phyloP scores from a whole-genome alignment of 2,113 vertebrate species.

The Burhinus oedicnemus region DNA sequence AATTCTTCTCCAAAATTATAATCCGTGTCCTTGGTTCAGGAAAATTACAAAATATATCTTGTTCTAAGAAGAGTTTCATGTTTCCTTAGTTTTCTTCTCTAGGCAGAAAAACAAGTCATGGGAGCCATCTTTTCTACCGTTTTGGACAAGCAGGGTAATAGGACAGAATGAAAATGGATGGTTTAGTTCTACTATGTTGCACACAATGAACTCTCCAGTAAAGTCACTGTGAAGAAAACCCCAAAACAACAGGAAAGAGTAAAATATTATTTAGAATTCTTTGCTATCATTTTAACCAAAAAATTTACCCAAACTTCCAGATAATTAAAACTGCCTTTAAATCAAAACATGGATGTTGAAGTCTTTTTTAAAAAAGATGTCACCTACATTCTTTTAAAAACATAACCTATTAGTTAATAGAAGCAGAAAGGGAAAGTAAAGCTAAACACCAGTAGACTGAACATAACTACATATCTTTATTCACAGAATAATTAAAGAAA shows the following conservation, averaged over 20 bases:
- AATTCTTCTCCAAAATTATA: neutral
- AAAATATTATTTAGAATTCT: neutral
- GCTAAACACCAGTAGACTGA: neutral
- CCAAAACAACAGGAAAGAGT: neutral
- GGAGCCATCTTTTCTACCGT: neutral
- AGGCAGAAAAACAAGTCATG: neutral
- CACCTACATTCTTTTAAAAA: neutral
- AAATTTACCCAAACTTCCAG: neutral
- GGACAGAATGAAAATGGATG: constrained; percentile 30
- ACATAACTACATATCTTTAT: accelerated
- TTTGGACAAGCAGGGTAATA: constrained; percentile 1
- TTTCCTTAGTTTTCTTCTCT: constrained; percentile 2
- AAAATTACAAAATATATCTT: constrained; percentile 41
- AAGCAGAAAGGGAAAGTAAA: neutral
- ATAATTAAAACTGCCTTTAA: neutral
- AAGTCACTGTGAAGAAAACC: neutral
- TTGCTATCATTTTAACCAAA: neutral
- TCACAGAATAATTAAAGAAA: neutral
- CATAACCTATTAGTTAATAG: neutral
- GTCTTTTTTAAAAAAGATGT: neutral
- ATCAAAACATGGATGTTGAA: neutral
- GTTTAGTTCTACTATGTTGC: neutral
- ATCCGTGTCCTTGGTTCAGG: neutral
- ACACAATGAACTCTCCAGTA: neutral
- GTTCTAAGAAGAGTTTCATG: neutral